These are phyloP conservation scores for Drosophila willistoni DNA, from an alignment of 1,140 invertebrate species.

Conservation along the genomic window DNA sequence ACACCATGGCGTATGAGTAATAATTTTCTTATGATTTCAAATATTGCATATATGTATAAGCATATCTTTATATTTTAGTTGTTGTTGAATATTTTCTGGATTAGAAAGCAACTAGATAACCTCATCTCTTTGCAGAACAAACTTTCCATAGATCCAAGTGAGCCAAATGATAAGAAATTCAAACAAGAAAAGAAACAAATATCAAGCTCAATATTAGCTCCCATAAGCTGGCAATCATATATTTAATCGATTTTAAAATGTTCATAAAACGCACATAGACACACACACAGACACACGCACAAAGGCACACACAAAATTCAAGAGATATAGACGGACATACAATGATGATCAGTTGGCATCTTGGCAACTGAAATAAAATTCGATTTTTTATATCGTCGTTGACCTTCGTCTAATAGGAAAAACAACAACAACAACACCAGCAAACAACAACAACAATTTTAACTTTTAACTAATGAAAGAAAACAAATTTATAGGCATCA, in stretches of 20 bases:
- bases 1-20: too few species aligned
- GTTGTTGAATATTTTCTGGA: too few species aligned
- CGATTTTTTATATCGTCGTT: slow-evolving; percentile 76
- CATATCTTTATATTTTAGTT: too few species aligned
- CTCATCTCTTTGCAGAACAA: too few species aligned
- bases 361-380: slow-evolving; percentile 68
- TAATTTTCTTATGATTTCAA: too few species aligned
- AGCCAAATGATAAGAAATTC: too few species aligned
- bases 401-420: slow-evolving; percentile 77
- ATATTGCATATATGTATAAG: too few species aligned
- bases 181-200: slow-evolving; percentile 1
- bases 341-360: slow-evolving; percentile 17
- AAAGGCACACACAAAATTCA: not conserved
- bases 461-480: slow-evolving; percentile 76
- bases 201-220: slow-evolving; percentile 41
- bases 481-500: slow-evolving; percentile 82
- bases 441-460: slow-evolving; percentile 55
- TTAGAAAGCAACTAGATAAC: too few species aligned
- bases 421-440: slow-evolving; percentile 41
- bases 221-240: slow-evolving; percentile 69
- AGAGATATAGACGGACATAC: not conserved
- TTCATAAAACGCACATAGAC: slow-evolving; percentile 51
- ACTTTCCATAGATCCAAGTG: not conserved
- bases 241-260: slow-evolving; percentile 78
- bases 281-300: slow-evolving; percentile 23